Conservation (phyloP, 2,888 invertebrate species). For the Archips xylosteana region DNA sequence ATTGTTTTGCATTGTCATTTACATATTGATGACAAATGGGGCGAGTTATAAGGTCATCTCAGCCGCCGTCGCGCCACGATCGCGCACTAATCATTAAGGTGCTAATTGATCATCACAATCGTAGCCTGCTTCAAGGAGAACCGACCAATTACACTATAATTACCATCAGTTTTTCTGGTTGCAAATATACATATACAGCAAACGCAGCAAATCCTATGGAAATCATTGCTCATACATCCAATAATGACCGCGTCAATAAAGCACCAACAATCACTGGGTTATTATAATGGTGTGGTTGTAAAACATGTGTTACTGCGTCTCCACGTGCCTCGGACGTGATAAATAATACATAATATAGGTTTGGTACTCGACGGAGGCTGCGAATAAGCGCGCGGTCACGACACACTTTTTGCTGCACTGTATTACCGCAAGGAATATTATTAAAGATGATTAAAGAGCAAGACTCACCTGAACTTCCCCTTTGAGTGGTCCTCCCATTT, state of each 20-base stretch:
- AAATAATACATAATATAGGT: conserved; percentile 73
- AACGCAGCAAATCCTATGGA: neutral
- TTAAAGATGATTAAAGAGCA: neutral
- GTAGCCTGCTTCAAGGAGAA: conserved; percentile 36
- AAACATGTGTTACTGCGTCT: conserved; percentile 62
- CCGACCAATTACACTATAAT: conserved; percentile 35
- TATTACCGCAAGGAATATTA: conserved; percentile 35
- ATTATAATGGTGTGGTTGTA: conserved; percentile 35
- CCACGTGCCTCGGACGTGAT: conserved; percentile 73
- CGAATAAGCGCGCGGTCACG: conserved; percentile 61
- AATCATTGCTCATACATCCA: neutral
- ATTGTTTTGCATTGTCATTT: neutral
- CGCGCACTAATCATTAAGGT: conserved; percentile 21
- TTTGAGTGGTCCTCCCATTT: conserved; percentile 95
- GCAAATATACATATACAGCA: conserved; percentile 1
- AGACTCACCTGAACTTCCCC: conserved; percentile 90
- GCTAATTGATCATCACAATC: conserved; percentile 41
- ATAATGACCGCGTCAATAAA: conserved; percentile 30
- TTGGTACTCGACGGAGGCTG: conserved; percentile 53
- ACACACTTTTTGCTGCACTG: conserved; percentile 55
- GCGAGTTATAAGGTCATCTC: conserved; percentile 26
- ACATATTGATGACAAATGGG: conserved; percentile 28
- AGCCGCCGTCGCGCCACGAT: conserved; percentile 18
- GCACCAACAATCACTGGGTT: conserved; percentile 21
- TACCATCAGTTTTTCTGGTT: conserved; percentile 26